Conservation (phyloP, 1,140 invertebrate species). For the Cephus cinctus region DNA sequence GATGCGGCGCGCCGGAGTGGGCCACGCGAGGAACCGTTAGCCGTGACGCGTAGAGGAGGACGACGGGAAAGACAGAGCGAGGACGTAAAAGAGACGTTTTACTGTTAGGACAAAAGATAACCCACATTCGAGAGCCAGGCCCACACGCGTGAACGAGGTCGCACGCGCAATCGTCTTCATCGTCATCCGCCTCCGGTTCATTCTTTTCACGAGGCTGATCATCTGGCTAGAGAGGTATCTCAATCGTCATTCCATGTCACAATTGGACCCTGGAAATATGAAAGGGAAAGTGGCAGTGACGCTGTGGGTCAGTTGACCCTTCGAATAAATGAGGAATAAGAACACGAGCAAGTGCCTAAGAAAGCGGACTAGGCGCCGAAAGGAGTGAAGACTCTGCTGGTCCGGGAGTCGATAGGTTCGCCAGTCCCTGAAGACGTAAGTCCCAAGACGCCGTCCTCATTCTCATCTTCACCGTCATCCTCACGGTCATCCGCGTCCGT, state of each 20-base stretch:
- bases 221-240: too few species aligned
- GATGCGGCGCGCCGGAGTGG: neutral
- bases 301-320: too few species aligned
- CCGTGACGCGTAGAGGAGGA: slow-evolving; percentile 14
- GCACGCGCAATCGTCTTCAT: neutral
- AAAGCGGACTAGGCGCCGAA: slow-evolving; percentile 25
- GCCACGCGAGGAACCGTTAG: slow-evolving; percentile 24
- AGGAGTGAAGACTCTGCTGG: slow-evolving; percentile 10
- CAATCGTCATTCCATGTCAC: too few species aligned
- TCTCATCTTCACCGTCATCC: too few species aligned
- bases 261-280: too few species aligned
- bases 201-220: neutral
- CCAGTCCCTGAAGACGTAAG: too few species aligned
- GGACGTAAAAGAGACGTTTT: slow-evolving; percentile 18
- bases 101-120: slow-evolving; percentile 31
- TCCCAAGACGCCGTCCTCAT: too few species aligned
- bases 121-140: slow-evolving; percentile 22
- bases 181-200: too few species aligned
- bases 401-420: too few species aligned
- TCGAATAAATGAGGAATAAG: slow-evolving; percentile 8
- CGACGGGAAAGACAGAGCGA: slow-evolving; percentile 24
- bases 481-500: too few species aligned
- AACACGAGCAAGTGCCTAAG: slow-evolving; percentile 26
- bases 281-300: too few species aligned
- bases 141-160: slow-evolving; percentile 2